These are phyloP conservation scores for Salvelinus sp. DNA, from an alignment of 2,113 vertebrate genomes.

Conservation along the genomic window DNA sequence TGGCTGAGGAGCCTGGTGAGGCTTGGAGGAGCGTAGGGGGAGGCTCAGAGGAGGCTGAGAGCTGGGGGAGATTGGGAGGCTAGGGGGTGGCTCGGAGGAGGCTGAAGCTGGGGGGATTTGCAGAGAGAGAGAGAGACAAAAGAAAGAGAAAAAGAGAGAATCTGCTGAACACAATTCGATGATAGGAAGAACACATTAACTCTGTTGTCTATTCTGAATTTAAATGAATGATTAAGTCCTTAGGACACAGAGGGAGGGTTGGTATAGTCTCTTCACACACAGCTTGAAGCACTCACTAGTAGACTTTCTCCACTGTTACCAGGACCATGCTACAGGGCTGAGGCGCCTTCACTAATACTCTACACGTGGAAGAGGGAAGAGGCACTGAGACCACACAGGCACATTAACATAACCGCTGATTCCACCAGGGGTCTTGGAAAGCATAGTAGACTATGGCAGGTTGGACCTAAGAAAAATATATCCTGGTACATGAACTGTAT, in stretches of 20 bases:
- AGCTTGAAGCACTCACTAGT: too few relatives aligned
- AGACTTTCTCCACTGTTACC: too few relatives aligned
- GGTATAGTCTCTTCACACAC: too few relatives aligned
- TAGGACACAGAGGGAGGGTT: too few relatives aligned
- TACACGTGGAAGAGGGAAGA: too few relatives aligned
- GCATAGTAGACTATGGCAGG: background rate
- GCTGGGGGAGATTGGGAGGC: conserved; percentile 9
- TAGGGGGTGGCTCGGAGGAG: background rate
- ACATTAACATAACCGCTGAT: too few relatives aligned
- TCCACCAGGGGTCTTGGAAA: too few relatives aligned
- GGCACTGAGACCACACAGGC: too few relatives aligned
- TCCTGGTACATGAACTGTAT: conserved; percentile 16
- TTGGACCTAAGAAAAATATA: conserved; percentile 14
- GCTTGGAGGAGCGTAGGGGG: conserved; percentile 10
- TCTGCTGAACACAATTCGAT: background rate
- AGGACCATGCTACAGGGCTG: too few relatives aligned
- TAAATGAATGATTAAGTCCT: too few relatives aligned
- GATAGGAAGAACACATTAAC: background rate
- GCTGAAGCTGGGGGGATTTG: conserved; percentile 20
- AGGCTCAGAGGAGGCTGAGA: conserved; percentile 11
- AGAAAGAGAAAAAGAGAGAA: background rate
- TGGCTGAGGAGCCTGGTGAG: conserved; percentile 32
- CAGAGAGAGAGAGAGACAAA: too few relatives aligned
- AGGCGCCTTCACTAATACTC: too few relatives aligned
- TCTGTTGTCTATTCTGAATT: background rate